Evolutionary conservation across 2,888 invertebrate species (phyloP).

Genomic region (Tetragnatha montana): DNA sequence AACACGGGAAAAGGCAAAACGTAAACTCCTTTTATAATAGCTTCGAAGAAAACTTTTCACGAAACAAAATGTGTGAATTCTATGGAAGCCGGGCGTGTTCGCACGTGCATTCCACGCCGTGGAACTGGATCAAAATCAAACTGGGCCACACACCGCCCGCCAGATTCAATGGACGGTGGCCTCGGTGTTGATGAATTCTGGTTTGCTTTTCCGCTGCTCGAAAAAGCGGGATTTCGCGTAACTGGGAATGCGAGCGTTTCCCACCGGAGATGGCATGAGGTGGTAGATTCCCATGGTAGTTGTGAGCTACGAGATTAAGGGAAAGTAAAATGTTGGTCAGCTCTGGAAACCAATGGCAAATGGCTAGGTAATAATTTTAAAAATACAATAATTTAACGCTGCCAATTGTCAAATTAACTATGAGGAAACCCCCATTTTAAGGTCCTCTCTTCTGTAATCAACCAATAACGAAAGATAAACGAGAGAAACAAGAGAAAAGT

Average conservation of each 20-base stretch:
- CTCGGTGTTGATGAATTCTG: background rate
- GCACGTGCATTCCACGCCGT: constrained; percentile 7
- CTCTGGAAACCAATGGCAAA: too few species aligned
- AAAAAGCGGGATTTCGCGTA: background rate
- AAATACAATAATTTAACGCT: too few species aligned
- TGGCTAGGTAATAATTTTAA: too few species aligned
- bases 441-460: too few species aligned
- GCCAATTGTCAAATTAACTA: too few species aligned
- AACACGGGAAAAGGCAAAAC: background rate
- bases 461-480: too few species aligned
- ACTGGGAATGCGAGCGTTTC: background rate
- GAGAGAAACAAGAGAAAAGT: too few species aligned
- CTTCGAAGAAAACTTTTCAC: background rate
- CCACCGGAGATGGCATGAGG: too few species aligned
- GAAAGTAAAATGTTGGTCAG: too few species aligned
- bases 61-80: background rate
- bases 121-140: constrained; percentile 28
- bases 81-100: background rate
- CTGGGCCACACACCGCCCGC: background rate
- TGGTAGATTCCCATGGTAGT: too few species aligned
- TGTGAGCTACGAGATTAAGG: too few species aligned
- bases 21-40: background rate
- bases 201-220: background rate
- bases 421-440: too few species aligned
- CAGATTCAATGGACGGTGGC: background rate